These are phyloP conservation scores for Melipona bicolor DNA, from an alignment of 2,888 invertebrate genomes.

Conservation along the genomic window DNA sequence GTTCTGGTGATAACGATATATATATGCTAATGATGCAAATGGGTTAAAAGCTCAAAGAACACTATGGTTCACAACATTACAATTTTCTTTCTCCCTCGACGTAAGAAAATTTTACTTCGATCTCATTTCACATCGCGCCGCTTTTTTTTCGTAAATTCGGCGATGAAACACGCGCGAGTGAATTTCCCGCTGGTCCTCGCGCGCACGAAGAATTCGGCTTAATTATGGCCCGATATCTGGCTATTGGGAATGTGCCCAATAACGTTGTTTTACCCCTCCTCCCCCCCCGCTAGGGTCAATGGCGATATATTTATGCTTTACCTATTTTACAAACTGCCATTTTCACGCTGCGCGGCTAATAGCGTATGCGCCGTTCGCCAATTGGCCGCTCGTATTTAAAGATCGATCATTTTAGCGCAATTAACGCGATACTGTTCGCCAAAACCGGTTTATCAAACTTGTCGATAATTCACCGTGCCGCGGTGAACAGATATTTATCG, in stretches of 20 bases:
- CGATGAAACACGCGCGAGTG: not conserved
- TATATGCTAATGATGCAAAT: too few species aligned
- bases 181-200: slow-evolving; percentile 55
- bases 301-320: slow-evolving; percentile 67
- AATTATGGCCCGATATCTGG: slow-evolving; percentile 69
- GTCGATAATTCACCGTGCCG: slow-evolving; percentile 7
- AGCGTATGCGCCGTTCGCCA: slow-evolving; percentile 46
- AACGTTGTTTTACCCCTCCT: slow-evolving; percentile 66
- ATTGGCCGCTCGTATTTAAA: slow-evolving; percentile 47
- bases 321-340: slow-evolving; percentile 71
- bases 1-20: too few species aligned
- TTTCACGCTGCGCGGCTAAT: slow-evolving; percentile 62
- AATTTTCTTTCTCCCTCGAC: not conserved
- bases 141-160: not conserved
- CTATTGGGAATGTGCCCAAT: slow-evolving; percentile 73
- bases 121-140: not conserved
- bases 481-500: slow-evolving; percentile 6
- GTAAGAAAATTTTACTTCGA: not conserved
- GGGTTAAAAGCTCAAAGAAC: too few species aligned
- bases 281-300: slow-evolving; percentile 33
- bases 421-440: slow-evolving; percentile 36
- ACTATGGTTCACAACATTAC: not conserved
- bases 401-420: slow-evolving; percentile 54
- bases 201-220: slow-evolving; percentile 68
- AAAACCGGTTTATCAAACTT: slow-evolving; percentile 11